Evolutionary conservation across 2,113 vertebrate species (phyloP).

Genomic region (Malurus melanocephalus): DNA sequence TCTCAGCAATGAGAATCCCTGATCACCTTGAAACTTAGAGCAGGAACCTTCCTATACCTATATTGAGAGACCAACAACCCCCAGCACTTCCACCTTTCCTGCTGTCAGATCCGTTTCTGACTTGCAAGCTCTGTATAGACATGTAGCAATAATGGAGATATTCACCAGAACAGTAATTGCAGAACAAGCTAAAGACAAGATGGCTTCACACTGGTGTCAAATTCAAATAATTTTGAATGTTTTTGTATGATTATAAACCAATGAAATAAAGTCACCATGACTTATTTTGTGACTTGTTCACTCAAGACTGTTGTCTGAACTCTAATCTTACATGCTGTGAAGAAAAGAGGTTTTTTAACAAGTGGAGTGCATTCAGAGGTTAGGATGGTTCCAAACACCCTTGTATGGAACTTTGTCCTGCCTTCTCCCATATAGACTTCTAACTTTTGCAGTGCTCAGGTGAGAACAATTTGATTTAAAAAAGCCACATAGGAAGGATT

Average conservation of each 20-base stretch:
- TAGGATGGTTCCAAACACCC: neutral
- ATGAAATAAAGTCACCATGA: neutral
- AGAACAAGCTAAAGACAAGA: neutral
- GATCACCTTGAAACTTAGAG: neutral
- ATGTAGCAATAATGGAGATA: neutral
- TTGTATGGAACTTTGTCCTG: neutral
- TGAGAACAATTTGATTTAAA: neutral
- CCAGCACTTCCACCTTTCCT: neutral
- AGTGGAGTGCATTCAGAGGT: neutral
- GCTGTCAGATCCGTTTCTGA: neutral
- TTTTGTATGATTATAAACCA: neutral
- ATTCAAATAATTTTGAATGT: neutral
- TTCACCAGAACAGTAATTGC: neutral
- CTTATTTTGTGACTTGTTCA: neutral
- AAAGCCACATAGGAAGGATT: neutral
- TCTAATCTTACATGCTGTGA: neutral
- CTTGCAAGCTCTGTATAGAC: neutral
- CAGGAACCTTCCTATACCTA: neutral
- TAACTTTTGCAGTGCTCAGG: neutral
- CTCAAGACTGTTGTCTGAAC: neutral
- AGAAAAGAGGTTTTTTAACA: neutral
- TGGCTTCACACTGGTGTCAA: neutral
- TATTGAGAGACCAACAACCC: neutral
- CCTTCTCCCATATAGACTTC: neutral
- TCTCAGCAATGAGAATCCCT: neutral